Evolutionary conservation across 2,888 invertebrate species (phyloP), one percentile per base, ranked within the genome.

Genomic region (Sthenelais limicola): DNA sequence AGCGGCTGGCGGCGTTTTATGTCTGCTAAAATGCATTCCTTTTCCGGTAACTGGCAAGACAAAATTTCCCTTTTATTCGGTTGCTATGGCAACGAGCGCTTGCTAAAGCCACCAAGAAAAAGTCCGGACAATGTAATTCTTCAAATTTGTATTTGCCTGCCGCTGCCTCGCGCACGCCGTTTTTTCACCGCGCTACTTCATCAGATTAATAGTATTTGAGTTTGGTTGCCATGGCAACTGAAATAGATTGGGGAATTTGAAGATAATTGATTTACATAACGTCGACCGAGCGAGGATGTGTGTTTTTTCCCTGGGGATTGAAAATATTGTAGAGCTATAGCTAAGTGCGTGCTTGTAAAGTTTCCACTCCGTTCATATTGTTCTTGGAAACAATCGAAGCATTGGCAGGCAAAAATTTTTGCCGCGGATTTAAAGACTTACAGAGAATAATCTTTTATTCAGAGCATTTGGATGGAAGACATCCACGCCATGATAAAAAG

Each of bases 171-270:
- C 35, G 35, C 38, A 35, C 26, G 26, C 56, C 38, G 38, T 24
- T 62, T 62, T 62, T 62, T 62, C 43, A 5, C n/a, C 62, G 18
- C 62, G 56, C 62, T 62, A 62, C 62, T 62, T 62, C 62, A 62
- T 62, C 62, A 62, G 62, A 38, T 62, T 62, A 62, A 62, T 62
- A 62, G 62, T 62, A 62, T 62, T 62, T 62, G 62, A 62, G 62
- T 62, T 62, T 62, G 62, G 62, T 62, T 62, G 62, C 62, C 62
- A 62, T 62, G 62, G 62, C 62, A 62, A 62, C 62, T 24, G 62
- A 62, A 62, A 62, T 62, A 62, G 62, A 62, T 62, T 62, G 62
- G 62, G 62, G 62, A 62, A 62, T 62, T 62, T 62, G 62, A 62
- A 62, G 62, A 62, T 62, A 62, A 62, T 62, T 62, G 62, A 62